These are phyloP conservation scores for Microdon myrmicae DNA, from an alignment of 2,888 invertebrate genomes.

Conservation along the genomic window DNA sequence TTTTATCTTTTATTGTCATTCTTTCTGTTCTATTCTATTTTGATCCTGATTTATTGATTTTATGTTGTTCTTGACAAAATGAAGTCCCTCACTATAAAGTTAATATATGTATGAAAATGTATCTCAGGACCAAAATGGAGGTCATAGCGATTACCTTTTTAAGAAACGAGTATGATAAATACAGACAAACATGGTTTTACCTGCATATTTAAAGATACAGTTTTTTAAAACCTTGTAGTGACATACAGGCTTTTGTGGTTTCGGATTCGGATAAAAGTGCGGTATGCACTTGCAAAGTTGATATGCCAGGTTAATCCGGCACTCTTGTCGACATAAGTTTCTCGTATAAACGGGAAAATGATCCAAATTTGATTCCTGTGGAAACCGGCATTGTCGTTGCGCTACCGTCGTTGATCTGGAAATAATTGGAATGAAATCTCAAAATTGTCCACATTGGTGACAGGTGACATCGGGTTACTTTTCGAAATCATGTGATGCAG, in stretches of 20 bases:
- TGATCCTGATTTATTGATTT: too few relatives aligned
- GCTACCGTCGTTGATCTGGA: conserved; percentile 58
- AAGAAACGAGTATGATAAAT: conserved; percentile 2
- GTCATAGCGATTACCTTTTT: too few relatives aligned
- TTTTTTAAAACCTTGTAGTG: conserved; percentile 57
- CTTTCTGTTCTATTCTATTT: too few relatives aligned
- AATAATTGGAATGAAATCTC: conserved; percentile 12
- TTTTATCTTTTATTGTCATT: too few relatives aligned
- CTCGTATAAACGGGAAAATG: conserved; percentile 64
- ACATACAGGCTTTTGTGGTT: conserved; percentile 60
- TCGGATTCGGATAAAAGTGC: conserved; percentile 65
- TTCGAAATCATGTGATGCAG: conserved; percentile 59
- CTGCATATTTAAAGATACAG: conserved; percentile 58
- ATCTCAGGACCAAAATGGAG: too few relatives aligned
- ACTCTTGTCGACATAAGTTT: conserved; percentile 64
- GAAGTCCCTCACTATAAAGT: too few relatives aligned
- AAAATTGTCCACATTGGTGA: conserved; percentile 2
- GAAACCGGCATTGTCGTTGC: conserved; percentile 64
- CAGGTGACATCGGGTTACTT: conserved; percentile 47
- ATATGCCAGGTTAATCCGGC: conserved; percentile 62
- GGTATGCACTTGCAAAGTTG: conserved; percentile 64
- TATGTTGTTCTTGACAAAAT: too few relatives aligned
- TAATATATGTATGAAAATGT: too few relatives aligned
- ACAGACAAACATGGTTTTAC: conserved; percentile 47
- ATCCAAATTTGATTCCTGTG: conserved; percentile 63